Percentiles rank a stretch among this genome's conserved stretches.
Evolutionary conservation across 2,113 vertebrate species (phyloP).

Genomic region (Dasyprocta punctata): DNA sequence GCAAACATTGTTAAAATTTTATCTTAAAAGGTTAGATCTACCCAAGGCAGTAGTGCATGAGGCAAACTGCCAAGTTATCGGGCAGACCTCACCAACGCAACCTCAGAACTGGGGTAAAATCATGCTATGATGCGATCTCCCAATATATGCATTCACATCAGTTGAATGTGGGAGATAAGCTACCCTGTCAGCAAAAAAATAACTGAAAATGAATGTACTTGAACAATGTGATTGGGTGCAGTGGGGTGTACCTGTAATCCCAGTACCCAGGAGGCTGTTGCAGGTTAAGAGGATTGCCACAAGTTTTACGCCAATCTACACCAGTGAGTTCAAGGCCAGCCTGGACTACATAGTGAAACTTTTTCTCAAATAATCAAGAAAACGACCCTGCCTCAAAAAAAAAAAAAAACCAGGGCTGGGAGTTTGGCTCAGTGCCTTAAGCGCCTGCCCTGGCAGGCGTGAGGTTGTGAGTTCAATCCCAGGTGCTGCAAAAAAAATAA

Average conservation of each 20-base stretch:
- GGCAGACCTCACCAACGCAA: not conserved
- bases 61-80: not conserved
- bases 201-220: slow-evolving; percentile 28
- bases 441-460: too few species aligned
- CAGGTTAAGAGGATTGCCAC: not conserved
- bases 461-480: too few species aligned
- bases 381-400: too few species aligned
- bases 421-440: too few species aligned
- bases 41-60: not conserved
- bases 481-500: too few species aligned
- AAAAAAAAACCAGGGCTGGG: too few species aligned
- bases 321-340: not conserved
- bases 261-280: not conserved
- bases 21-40: not conserved
- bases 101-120: not conserved
- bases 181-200: not conserved
- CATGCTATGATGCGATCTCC: not conserved
- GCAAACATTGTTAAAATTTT: not conserved
- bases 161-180: not conserved
- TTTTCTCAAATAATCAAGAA: not conserved
- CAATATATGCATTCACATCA: not conserved
- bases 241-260: not conserved
- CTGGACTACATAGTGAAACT: not conserved
- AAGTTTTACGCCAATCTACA: not conserved
- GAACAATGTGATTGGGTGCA: not conserved